These are phyloP conservation scores for Ceratothoa steindachneri DNA, from an alignment of 2,888 invertebrate genomes.

Conservation along the genomic window DNA sequence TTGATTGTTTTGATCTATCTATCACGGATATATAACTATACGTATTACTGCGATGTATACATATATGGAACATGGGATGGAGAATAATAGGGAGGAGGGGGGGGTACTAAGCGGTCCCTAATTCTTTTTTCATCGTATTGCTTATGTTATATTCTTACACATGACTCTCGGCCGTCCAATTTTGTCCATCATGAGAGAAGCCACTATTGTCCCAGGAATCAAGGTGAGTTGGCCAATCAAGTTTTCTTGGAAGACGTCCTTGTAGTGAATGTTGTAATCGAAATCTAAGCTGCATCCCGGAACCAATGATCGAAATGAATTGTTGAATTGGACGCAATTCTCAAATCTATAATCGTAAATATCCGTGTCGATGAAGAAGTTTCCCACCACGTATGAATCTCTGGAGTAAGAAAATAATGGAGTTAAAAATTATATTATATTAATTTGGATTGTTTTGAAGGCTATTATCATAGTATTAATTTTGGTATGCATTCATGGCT, in stretches of 20 bases:
- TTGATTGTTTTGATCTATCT: too few relatives aligned
- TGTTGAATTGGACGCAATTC: constrained; percentile 60
- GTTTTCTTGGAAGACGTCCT: constrained; percentile 57
- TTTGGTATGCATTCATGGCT: too few relatives aligned
- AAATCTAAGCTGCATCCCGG: constrained; percentile 56
- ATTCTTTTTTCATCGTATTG: too few relatives aligned
- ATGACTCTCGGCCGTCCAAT: constrained; percentile 56
- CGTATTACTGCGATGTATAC: too few relatives aligned
- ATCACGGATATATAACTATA: too few relatives aligned
- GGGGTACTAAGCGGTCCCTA: too few relatives aligned
- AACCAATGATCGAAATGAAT: constrained; percentile 55
- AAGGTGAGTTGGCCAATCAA: constrained; percentile 56
- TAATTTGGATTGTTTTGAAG: background rate
- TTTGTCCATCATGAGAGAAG: constrained; percentile 54
- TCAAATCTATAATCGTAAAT: constrained; percentile 57
- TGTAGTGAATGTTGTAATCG: constrained; percentile 61
- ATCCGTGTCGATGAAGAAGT: constrained; percentile 68
- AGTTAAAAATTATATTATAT: background rate
- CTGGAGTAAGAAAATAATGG: background rate
- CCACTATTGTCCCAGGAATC: constrained; percentile 55
- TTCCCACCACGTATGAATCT: constrained; percentile 50
- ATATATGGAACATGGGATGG: too few relatives aligned
- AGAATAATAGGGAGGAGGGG: too few relatives aligned
- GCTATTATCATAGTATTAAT: too few relatives aligned
- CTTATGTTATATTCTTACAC: constrained; percentile 52